These are phyloP conservation scores for Pedicia rivosa DNA, from an alignment of 2,888 invertebrate species.

Conservation along the genomic window DNA sequence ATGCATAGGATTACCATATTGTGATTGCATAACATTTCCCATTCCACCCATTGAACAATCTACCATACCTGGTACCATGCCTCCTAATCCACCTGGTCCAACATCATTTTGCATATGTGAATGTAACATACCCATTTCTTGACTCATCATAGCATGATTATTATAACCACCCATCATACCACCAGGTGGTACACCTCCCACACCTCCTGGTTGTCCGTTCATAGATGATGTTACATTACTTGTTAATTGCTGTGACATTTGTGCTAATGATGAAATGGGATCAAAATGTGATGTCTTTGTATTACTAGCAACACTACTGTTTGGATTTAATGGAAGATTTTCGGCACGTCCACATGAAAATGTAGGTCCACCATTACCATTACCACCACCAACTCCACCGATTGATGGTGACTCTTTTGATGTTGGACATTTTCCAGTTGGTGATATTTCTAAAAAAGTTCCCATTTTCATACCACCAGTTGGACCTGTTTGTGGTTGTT, in stretches of 20 bases:
- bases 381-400: slow-evolving; percentile 2
- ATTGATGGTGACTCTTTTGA: slow-evolving; percentile 16
- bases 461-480: slow-evolving; percentile 17
- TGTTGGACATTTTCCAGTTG: slow-evolving; percentile 16
- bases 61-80: slow-evolving; percentile 21
- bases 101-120: slow-evolving; percentile 19
- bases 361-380: background rate
- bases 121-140: slow-evolving; percentile 15
- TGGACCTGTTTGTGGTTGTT: slow-evolving; percentile 26
- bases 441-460: slow-evolving; percentile 30
- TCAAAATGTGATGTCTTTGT: slow-evolving; percentile 63
- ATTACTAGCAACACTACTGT: slow-evolving; percentile 33
- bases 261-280: slow-evolving; percentile 84
- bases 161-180: slow-evolving; percentile 11
- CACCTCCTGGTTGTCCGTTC: slow-evolving; percentile 35
- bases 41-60: slow-evolving; percentile 12
- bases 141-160: slow-evolving; percentile 10
- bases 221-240: slow-evolving; percentile 48
- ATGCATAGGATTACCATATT: slow-evolving; percentile 14
- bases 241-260: slow-evolving; percentile 87
- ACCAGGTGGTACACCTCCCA: slow-evolving; percentile 18
- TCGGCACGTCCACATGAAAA: slow-evolving; percentile 34
- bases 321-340: slow-evolving; percentile 50
- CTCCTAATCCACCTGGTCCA: slow-evolving; percentile 33
- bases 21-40: slow-evolving; percentile 10